Conservation (phyloP, 2,113 vertebrate species). For the Paralichthys olivaceus region DNA sequence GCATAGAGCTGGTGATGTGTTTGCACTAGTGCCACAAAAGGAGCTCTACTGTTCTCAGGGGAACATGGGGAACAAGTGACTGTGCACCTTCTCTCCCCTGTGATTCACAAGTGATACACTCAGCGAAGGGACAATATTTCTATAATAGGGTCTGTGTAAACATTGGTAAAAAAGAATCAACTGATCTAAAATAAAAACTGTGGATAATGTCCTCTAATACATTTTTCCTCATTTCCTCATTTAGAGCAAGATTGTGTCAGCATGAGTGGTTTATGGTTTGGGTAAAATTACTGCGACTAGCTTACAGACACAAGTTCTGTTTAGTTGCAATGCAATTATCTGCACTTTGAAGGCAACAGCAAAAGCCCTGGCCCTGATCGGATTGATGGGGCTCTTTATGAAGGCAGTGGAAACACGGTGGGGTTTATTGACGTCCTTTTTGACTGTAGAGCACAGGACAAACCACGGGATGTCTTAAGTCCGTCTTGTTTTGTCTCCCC, state of each 20-base stretch:
- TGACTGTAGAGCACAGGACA: constrained; percentile 46
- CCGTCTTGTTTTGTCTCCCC: constrained; percentile 32
- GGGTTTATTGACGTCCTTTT: constrained; percentile 3
- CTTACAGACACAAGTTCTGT: neutral
- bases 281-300: neutral
- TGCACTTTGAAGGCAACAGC: constrained; percentile 4
- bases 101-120: neutral
- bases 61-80: neutral
- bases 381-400: constrained; percentile 11
- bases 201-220: no score
- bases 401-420: constrained; percentile 32
- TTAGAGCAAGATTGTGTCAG: neutral
- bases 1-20: neutral
- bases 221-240: neutral
- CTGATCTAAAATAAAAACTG: neutral
- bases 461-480: constrained; percentile 75
- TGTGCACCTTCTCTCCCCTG: constrained; percentile 18
- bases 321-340: constrained; percentile 5
- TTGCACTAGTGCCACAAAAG: neutral
- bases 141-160: neutral
- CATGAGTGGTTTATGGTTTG: neutral
- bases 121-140: neutral
- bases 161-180: neutral
- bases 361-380: neutral
- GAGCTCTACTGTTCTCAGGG: neutral